Percentiles rank a stretch among this genome's conserved stretches.
phyloP scores from a whole-genome alignment of 2,888 invertebrate species.

The Phaonia tiefii region DNA sequence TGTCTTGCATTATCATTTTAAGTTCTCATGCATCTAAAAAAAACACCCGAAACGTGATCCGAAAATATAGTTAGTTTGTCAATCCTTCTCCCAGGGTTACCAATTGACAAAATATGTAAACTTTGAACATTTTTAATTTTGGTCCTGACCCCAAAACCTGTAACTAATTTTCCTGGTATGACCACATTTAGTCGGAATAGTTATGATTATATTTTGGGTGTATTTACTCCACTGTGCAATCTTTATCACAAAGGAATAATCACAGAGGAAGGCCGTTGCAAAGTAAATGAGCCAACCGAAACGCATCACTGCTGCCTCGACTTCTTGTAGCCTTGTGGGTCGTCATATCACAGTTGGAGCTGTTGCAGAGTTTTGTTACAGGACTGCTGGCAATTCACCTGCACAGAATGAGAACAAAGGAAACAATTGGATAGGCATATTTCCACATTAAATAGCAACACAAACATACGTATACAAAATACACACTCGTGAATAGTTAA shows the following conservation, averaged over 20 bases:
- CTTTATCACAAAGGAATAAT: constrained; percentile 21
- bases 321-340: constrained; percentile 24
- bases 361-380: constrained; percentile 77
- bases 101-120: too few relatives aligned
- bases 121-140: too few relatives aligned
- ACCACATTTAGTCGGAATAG: too few relatives aligned
- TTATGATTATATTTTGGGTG: too few relatives aligned
- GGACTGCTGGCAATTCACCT: constrained; percentile 79
- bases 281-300: constrained; percentile 52
- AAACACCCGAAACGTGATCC: too few relatives aligned
- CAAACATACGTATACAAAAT: background rate
- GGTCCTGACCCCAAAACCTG: too few relatives aligned
- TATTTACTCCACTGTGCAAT: too few relatives aligned
- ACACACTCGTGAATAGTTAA: background rate
- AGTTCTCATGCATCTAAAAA: too few relatives aligned
- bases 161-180: too few relatives aligned
- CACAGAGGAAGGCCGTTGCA: constrained; percentile 38
- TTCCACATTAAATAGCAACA: background rate
- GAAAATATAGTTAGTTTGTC: too few relatives aligned
- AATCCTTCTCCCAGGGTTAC: too few relatives aligned
- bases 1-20: too few relatives aligned
- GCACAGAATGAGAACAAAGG: constrained; percentile 46
- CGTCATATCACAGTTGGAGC: constrained; percentile 9
- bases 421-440: constrained; percentile 6
- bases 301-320: constrained; percentile 48